Percentiles rank a stretch among this genome's conserved stretches.
Evolutionary conservation across 2,113 vertebrate genomes (phyloP).

Genomic region (Mohoua ochrocephala): DNA sequence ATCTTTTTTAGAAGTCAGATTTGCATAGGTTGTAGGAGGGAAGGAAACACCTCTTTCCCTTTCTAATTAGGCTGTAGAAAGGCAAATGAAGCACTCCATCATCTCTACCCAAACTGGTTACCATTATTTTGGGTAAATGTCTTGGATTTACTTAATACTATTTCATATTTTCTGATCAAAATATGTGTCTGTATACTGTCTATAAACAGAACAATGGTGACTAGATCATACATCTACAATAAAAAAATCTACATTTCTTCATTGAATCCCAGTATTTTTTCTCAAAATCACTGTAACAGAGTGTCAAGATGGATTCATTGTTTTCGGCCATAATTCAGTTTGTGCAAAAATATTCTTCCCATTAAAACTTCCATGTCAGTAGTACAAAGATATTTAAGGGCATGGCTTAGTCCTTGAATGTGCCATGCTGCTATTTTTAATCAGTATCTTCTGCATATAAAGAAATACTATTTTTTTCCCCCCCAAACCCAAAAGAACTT

Average conservation of each 20-base stretch:
- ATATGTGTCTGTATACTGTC: not conserved
- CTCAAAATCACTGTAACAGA: not conserved
- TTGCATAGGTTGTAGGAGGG: not conserved
- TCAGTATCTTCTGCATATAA: not conserved
- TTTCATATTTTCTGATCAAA: not conserved
- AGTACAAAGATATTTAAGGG: not conserved
- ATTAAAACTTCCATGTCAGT: not conserved
- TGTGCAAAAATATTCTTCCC: not conserved
- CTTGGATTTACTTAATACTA: not conserved
- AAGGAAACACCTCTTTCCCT: not conserved
- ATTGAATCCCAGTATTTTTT: not conserved
- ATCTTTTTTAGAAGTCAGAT: not conserved
- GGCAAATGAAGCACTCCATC: not conserved
- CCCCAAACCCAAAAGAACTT: not conserved
- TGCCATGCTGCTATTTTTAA: not conserved
- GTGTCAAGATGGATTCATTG: not conserved
- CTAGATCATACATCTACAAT: not conserved
- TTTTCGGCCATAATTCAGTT: not conserved
- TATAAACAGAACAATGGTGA: not conserved
- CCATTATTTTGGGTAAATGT: not conserved
- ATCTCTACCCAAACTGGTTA: not conserved
- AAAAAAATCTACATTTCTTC: not conserved
- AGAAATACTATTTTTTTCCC: rapidly evolving
- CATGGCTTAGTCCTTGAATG: not conserved
- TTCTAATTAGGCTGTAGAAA: not conserved